Evolutionary conservation across 1,140 invertebrate species (phyloP), one percentile per base, ranked within the genome.

Genomic region (Camponotus floridanus): DNA sequence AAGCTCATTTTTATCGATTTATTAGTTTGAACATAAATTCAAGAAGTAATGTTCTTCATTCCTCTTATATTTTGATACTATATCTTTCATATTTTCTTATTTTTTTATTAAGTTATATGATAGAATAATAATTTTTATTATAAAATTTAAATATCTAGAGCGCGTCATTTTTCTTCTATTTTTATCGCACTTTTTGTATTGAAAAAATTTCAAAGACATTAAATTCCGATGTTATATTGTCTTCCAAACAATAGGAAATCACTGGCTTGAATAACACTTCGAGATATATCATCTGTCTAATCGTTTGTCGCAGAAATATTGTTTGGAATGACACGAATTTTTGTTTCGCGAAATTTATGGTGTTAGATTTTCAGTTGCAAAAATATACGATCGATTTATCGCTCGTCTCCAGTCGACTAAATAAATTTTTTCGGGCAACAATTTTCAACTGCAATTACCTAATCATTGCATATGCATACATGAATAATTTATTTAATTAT

Each of bases 331-430:
- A 59, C 6, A 7, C 51, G 36, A 61, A 51, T 76, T 36, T 55
- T 21, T 8, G 33, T 76, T 76, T 15, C 13, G 13, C 33, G 3
- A 76, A 15, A 76, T 76, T 76, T 76, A 76, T 42, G 36, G 26
- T 3, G 36, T 31, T 59, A n/a, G 13, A 76, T 31, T 61, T n/a
- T 42, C 36, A 15, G 55, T 61, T 21, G 36, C 21, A 26, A 76
- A 39, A 39, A 36, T 55, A 55, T 26, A 8, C 61, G 36, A 76
- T 61, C 55, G 73, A 61, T 76, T 76, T 76, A 76, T 42, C 33
- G 5, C 8, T 61, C 13, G 36, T 39, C 51, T 59, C 11, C 13
- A 3, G n/a, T 42, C 36, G 15, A 4, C 8, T 13, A n/a, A 76
- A 61, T 61, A 76, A 76, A 76, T 76, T 33, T 57, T 61, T 21